Evolutionary conservation across 2,113 vertebrate genomes (phyloP), one percentile per base, ranked within the genome.

Genomic region (Muntiacus muntjak): DNA sequence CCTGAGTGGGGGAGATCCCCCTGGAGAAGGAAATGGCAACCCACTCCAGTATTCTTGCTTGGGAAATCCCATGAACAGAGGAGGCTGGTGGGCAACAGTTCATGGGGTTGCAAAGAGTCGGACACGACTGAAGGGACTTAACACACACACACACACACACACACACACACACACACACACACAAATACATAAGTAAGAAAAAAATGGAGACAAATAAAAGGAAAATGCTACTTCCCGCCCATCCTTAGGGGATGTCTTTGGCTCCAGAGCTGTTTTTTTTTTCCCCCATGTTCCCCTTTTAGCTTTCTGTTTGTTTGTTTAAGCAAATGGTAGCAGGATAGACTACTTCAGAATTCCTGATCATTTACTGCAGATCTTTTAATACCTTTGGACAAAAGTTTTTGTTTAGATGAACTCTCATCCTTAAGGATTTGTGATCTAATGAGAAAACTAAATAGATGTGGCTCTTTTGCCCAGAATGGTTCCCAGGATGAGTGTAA

Each of bases 281-380:
- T 1, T 0, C 0, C 0, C 30, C 64, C 8, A 1, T 58, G 8
- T 50, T 55, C 21, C n/a, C 17, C 47, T 16, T 43, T 62, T 33
- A 45, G 55, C n/a, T 54, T 71, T 92, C n/a, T 19, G 36, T 81
- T 64, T 30, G 43, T 81, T 67, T 33, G 36, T 87, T 78, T 52
- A 54, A 83, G 57, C 7, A 14, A 45, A 55, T 3, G 10, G 79
- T 30, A 43, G 6, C 25, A 23, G 16, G 17, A 33, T 1, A 76
- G 33, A 45, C 45, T 19, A 0, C 21, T 85, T 85, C 14, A 36
- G n/a, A 58, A 86, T 82, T 67, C 25, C 17, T 36, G 40, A 30
- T n/a, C 7, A 16, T 23, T 71, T 25, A 19, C 14, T 33, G 28
- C 13, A 16, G 7, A 43, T 79, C 36, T 76, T 91, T 86, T 55